Base-by-base conservation (phyloP, 2,797 vertebrate species). In the Agapornis canus region DNA sequence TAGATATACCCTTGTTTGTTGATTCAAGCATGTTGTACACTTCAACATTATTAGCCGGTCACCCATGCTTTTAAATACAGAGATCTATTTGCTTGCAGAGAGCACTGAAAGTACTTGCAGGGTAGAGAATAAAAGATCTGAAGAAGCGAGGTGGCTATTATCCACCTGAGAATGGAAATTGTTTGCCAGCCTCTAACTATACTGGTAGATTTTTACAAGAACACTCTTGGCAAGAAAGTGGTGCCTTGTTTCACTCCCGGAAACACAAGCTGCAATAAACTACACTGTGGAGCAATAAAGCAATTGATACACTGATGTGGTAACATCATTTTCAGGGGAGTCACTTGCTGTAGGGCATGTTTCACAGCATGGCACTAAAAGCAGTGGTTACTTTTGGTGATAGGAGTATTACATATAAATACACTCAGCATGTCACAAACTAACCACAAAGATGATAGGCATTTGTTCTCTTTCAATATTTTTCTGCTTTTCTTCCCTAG, bases 1-100 rank as follows among this genome's bases (percentile, higher is more conserved):
- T 91, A 92, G 68, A 94, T 96, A 59, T 95, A 60, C 54, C 52
- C 92, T 81, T 86, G 51, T 92, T 94, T 97, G 87, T 91, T 95
- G 87, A 82, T 75, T 93, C 48, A 81, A 81, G 64, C 51, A 7
- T 57, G 37, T 17, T 63, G 60, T 86, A 78, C 56, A 35, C 49
- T 71, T 89, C 77, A 87, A 69, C 27, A 51, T 78, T 89, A 87
- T 91, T 70, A 83, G 39, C 52, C 84, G 95, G 43, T 89, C 66
- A 84, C 37, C 89, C 83, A 18, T 92, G 48, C 56, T 92, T 90
- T 92, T 77, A 95, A 94, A 94, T 35, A 86, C 75, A 88, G 66
- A 66, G n/a, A 68, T 69, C 49, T 71, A 25, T 80, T 54, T 90
- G 16, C 48, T 86, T 64, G 47, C 59, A 87, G 63, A 87, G 60